Percentiles rank a stretch among this genome's conserved stretches.
These are phyloP conservation scores for Setophaga petechia DNA, from an alignment of 2,113 vertebrate genomes.

Conservation along the genomic window DNA sequence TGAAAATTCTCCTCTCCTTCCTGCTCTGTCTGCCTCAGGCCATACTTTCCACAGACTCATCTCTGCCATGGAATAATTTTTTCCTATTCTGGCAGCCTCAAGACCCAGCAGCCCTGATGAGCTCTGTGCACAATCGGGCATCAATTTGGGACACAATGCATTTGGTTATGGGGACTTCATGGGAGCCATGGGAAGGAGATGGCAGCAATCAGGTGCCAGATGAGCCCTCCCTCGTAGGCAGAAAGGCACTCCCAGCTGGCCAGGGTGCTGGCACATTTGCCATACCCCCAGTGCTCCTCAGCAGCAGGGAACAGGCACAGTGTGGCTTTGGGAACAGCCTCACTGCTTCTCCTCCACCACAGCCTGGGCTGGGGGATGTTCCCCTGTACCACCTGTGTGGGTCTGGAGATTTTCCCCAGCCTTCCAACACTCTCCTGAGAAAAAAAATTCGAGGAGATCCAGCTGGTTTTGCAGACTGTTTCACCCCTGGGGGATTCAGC, in stretches of 20 bases:
- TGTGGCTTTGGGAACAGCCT: neutral
- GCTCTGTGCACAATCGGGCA: neutral
- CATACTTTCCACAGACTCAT: neutral
- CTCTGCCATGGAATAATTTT: neutral
- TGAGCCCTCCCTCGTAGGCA: neutral
- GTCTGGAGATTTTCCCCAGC: neutral
- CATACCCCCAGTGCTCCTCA: neutral
- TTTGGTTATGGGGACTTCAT: accelerated
- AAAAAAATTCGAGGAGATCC: neutral
- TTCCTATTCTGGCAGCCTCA: neutral
- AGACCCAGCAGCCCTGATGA: neutral
- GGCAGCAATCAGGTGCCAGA: neutral
- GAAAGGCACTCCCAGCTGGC: neutral
- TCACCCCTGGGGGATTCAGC: neutral
- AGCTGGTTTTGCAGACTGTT: neutral
- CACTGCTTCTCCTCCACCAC: neutral
- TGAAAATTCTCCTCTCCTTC: neutral
- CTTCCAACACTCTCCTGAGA: neutral
- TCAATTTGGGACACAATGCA: neutral
- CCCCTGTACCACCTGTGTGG: neutral
- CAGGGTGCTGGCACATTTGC: accelerated
- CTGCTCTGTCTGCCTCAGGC: neutral
- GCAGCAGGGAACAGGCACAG: neutral
- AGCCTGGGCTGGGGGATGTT: neutral
- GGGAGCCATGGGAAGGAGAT: accelerated